Evolutionary conservation across 1,140 invertebrate genomes (phyloP).

Genomic region (Zaprionus lachaisei): DNA sequence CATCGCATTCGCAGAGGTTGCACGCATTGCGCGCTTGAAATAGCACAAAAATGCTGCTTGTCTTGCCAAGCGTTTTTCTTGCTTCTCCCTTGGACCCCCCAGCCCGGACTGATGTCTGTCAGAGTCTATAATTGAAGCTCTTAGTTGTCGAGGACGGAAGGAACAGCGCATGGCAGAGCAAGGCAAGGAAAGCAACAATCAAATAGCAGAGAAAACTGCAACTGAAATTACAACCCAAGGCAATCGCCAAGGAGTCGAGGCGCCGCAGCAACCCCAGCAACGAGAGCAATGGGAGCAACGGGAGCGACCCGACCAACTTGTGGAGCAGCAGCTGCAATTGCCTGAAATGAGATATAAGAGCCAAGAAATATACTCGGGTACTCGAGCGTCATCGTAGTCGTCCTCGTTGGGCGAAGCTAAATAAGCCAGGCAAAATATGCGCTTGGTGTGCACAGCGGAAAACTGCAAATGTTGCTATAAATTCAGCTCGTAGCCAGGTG

Average conservation of each 20-base stretch:
- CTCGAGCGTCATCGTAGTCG: not conserved
- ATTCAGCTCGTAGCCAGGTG: constrained; percentile 63
- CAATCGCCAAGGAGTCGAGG: constrained; percentile 33
- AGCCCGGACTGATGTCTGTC: constrained; percentile 33
- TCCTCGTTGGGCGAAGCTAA: constrained; percentile 48
- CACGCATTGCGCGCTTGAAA: constrained; percentile 48
- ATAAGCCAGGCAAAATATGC: constrained; percentile 59
- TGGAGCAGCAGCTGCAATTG: constrained; percentile 36
- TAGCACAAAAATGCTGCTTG: constrained; percentile 55
- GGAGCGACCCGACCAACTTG: constrained; percentile 7
- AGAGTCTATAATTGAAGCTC: constrained; percentile 72
- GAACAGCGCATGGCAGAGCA: not conserved
- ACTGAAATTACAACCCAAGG: constrained; percentile 76
- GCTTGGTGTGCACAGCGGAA: constrained; percentile 9
- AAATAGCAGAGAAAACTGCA: constrained; percentile 67
- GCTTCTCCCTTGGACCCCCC: not conserved
- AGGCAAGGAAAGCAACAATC: constrained; percentile 64
- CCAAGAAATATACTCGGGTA: constrained; percentile 45
- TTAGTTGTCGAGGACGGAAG: constrained; percentile 48
- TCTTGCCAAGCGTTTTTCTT: constrained; percentile 22
- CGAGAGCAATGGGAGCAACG: too few relatives aligned
- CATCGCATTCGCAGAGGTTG: constrained; percentile 18
- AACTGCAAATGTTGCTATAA: constrained; percentile 76
- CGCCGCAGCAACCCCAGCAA: not conserved
- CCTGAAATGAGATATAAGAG: constrained; percentile 59